Evolutionary conservation across 2,113 vertebrate genomes (phyloP), one percentile per base, ranked within the genome.

Genomic region (Melierax canorus): DNA sequence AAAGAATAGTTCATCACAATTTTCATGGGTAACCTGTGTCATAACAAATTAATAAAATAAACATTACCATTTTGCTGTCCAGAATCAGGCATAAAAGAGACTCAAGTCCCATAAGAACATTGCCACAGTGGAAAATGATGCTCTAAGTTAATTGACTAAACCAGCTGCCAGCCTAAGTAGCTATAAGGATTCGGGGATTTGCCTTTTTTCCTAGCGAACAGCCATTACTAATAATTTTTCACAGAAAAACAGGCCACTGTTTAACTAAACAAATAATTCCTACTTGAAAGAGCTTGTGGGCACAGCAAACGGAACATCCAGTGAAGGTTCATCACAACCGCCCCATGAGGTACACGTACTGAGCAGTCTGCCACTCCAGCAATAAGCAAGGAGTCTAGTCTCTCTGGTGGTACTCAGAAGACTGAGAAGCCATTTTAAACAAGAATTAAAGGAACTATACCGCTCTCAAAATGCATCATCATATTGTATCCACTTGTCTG

Each of bases 361-460:
- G 45, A 79, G 45, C 29, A 88, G 23, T 7, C 46, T 88, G 53
- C 20, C 6, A 51, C 30, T 86, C 91, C 50, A 81, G 45, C 38
- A 81, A 46, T 30, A 90, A 75, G 30, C 41, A 62, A 74, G 21
- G 23, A 27, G 6, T 29, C 16, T 16, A 9, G 16, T 45, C 26
- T 72, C 36, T 86, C 30, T 76, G 5, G 15, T 27, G 6, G 13
- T 51, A 46, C 16, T 67, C 41, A 51, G 39, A 22, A 21, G 38
- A 87, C 84, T 63, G 22, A 63, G 58, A 93, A 96, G 20, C 4
- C 30, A 62, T 86, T 96, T 79, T 6, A 88, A 55, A 53, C 12
- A 73, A 80, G 56, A 96, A 51, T 19, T 55, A 88, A 95, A 39
- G 46, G 80, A 90, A 27, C 7, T n/a, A 15, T 55, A 19, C 21